Evolutionary conservation across 2,113 vertebrate species (phyloP), one percentile per base, ranked within the genome.

Genomic region (Alethe diademata): DNA sequence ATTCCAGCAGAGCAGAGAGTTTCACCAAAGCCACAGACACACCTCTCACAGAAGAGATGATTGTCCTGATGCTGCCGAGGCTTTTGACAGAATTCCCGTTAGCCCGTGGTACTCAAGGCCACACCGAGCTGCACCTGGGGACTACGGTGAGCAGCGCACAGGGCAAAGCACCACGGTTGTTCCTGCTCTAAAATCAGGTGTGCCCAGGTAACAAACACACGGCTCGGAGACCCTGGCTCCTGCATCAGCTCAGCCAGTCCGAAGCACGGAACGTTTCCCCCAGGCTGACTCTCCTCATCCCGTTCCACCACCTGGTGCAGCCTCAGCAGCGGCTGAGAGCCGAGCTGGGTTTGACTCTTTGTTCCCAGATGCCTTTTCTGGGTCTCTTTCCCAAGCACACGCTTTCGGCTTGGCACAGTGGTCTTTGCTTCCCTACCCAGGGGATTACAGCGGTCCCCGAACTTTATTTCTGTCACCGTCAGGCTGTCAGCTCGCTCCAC

Each of bases 101-200:
- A 56, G 50, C 78, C 56, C 3, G 3, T 4, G 11, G 54, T 8
- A 3, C 73, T 65, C 45, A 4, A 1, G 0, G 42, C 22, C 7
- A 25, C 42, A 19, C 8, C 50, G 84, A 48, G 69, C 36, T 18
- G 48, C 3, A 7, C 57, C 40, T n/a, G 67, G 35, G 19, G 33
- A 65, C 19, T 43, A 9, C 2, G 7, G 26, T 1, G 0, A 2
- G 56, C 2, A 0, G 45, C 28, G 31, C 8, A 2, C 19, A 2
- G 20, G 0, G n/a, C 42, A 9, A 26, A 50, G 74, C 65, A 38
- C 48, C 50, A 7, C 12, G 40, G 20, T 0, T 12, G 12, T 0
- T 67, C 47, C 85, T 15, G 66, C 74, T 74, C 47, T 58, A 17
- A 47, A 74, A 78, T 26, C 0, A 35, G 36, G 43, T 3, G 29